Base-by-base conservation (phyloP, 1,140 invertebrate genomes). In the Dinothrombium tinctorium region DNA sequence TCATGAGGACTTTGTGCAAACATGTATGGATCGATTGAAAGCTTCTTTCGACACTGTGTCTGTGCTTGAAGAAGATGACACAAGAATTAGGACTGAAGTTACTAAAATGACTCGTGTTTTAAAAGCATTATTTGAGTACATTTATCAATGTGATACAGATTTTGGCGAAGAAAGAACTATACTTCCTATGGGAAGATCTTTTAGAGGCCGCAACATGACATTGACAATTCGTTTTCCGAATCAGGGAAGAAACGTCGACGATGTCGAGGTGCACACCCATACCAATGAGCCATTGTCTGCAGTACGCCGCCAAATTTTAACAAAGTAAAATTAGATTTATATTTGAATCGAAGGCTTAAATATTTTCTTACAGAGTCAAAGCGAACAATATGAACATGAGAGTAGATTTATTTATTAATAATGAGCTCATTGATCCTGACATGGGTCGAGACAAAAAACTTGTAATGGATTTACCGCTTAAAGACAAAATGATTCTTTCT, bases 91-190 rank as follows among this genome's bases (percentile, higher is more conserved):
- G 49, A 66, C 71, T 25, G 80, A 86, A 55, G 73, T 77, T n/a
- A 71, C 76, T 35, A 73, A 78, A 58, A 83, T 92, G 72, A 87
- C 84, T 56, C 70, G 87, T 43, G 78, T 95, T 19, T 69, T 95
- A 53, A 81, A 83, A 63, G 84, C 92, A 49, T 68, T 95, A 44
- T 75, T 82, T 52, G 86, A 94, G 62, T 95, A 95, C 56, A 74
- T 96, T 41, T 78, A 74, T 45, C 86, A 95, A 60, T 94, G 86
- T 66, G 89, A 96, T 65, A 73, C 74, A 42, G 74, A 79, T 41
- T 94, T 82, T 62, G 72, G 73, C 20, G 76, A 79, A 8, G 87
- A 95, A 56, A 67, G 89, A 45, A 74, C 76, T 50, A 77, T 86
- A 53, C 62, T 92, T 47, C 82, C 83, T 21, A 68, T 89, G 35